Evolutionary conservation across 2,797 vertebrate genomes (phyloP), one percentile per base, ranked within the genome.

Genomic region (Falco rusticolus): DNA sequence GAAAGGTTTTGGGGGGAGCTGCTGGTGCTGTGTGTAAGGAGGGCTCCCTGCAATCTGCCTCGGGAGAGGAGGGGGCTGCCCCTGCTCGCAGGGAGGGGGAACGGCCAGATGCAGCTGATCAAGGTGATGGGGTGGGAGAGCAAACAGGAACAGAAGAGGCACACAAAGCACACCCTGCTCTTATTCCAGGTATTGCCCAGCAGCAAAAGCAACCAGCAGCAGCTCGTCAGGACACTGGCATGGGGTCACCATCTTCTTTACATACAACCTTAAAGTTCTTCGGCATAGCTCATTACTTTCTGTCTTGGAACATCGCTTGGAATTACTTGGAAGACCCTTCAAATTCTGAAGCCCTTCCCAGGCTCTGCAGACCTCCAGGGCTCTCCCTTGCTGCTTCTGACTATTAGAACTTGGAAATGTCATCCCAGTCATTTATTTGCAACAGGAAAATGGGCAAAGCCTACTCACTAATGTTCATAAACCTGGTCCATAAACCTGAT

Each of bases 61-160:
- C 1, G 1, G 74, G 48, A 57, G 48, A 54, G 68, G 34, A 75
- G 16, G 31, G 31, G 24, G 16, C 61, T 74, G 66, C 13, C 31
- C 47, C 24, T 1, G 6, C 61, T 56, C 2, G 4, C 34, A 13
- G n/a, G 21, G 25, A 26, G 63, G 50, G 18, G 13, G 26, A 51
- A 59, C 18, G 43, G 18, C 18, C 64, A 50, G 33, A 33, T 45
- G 29, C 16, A 29, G 43, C 16, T n/a, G 5, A 31, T 26, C n/a
- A 33, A 7, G 0, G 1, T 24, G 37, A 29, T 0, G 4, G 61
- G 16, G 31, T 19, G 45, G 39, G 31, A 12, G 0, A 54, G 17
- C 50, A 70, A n/a, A 54, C 11, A 11, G 17, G 47, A 15, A 8
- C 21, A 39, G 53, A 34, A 51, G 31, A 9, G 19, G 37, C 28